phyloP scores from a whole-genome alignment of 2,888 invertebrate species.

The Metalampra italica region DNA sequence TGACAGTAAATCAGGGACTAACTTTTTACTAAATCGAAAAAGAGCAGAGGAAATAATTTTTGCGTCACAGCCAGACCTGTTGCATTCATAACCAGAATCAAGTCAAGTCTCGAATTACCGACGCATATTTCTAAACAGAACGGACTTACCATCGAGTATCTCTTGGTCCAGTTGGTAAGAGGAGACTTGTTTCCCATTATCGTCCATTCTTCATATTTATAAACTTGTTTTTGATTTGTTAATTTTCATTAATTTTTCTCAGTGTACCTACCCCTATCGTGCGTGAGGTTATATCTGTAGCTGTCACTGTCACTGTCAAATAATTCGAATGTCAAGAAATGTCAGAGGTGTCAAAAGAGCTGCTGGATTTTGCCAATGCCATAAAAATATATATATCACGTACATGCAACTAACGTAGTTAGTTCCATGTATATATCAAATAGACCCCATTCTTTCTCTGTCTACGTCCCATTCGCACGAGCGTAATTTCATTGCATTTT shows the following conservation, averaged over 20 bases:
- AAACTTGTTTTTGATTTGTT: slow-evolving; percentile 42
- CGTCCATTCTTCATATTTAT: slow-evolving; percentile 77
- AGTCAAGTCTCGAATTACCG: slow-evolving; percentile 33
- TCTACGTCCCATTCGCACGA: too few relatives aligned
- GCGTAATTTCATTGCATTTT: too few relatives aligned
- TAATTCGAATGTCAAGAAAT: not conserved
- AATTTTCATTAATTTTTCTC: slow-evolving; percentile 34
- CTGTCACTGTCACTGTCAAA: slow-evolving; percentile 11
- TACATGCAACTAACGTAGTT: too few relatives aligned
- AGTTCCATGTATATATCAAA: too few relatives aligned
- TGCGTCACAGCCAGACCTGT: slow-evolving; percentile 49
- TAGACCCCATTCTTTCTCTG: too few relatives aligned
- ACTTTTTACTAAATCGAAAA: too few relatives aligned
- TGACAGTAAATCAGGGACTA: too few relatives aligned
- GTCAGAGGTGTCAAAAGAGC: not conserved
- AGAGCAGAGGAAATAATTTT: slow-evolving; percentile 23
- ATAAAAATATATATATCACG: too few relatives aligned
- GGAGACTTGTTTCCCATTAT: slow-evolving; percentile 64
- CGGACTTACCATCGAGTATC: slow-evolving; percentile 64
- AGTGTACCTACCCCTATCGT: slow-evolving; percentile 29
- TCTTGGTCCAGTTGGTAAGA: slow-evolving; percentile 72
- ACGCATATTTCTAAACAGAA: slow-evolving; percentile 19
- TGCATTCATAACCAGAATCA: slow-evolving; percentile 28
- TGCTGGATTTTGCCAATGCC: too few relatives aligned
- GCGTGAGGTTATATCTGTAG: slow-evolving; percentile 35